Percentiles rank a stretch among this genome's conserved stretches.
These are phyloP conservation scores for Rhipidura dahli DNA, from an alignment of 2,113 vertebrate species.

Conservation along the genomic window DNA sequence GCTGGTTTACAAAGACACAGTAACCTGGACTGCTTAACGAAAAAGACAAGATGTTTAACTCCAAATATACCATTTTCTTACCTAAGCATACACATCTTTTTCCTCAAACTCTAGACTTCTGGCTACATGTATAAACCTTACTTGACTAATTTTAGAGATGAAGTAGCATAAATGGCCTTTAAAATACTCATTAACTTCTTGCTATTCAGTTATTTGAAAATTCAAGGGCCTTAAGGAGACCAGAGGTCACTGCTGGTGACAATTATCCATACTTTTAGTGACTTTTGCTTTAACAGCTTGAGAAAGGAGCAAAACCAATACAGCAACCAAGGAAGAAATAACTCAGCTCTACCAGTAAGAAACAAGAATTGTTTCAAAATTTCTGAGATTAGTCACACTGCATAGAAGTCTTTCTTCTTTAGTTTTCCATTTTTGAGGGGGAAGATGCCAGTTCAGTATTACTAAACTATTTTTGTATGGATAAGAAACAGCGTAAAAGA, in stretches of 20 bases:
- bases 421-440: fast-evolving
- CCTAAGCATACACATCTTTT: neutral
- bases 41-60: neutral
- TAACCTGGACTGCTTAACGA: neutral
- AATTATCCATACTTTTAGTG: neutral
- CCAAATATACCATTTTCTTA: neutral
- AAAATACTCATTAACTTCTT: neutral
- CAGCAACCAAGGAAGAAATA: neutral
- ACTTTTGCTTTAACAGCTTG: neutral
- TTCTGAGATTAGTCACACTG: neutral
- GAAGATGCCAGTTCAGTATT: neutral
- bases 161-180: neutral
- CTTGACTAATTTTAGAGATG: neutral
- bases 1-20: neutral
- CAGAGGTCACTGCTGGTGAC: neutral
- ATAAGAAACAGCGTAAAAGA: neutral
- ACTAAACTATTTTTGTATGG: neutral
- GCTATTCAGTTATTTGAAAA: neutral
- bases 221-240: neutral
- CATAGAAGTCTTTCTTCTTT: neutral
- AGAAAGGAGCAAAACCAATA: neutral
- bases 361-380: neutral
- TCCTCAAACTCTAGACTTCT: neutral
- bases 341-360: neutral
- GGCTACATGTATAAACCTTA: neutral